Percentiles rank a stretch among this genome's conserved stretches.
Evolutionary conservation across 2,888 invertebrate species (phyloP).

Genomic region (Antitype chi): DNA sequence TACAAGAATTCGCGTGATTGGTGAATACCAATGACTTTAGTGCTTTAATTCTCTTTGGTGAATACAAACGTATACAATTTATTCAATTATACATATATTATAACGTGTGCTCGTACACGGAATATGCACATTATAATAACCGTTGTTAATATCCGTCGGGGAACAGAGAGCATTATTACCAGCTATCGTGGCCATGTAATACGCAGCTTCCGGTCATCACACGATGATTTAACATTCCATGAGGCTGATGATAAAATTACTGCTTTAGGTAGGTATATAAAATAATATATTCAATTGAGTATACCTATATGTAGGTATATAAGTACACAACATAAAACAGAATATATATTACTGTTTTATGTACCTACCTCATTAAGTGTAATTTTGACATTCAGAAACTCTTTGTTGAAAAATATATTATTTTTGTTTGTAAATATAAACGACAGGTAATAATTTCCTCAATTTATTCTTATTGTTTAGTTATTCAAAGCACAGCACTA

Average conservation of each 20-base stretch:
- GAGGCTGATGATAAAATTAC: background rate
- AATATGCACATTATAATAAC: conserved; percentile 39
- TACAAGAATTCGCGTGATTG: conserved; percentile 31
- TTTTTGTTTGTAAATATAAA: conserved; percentile 14
- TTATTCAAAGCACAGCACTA: conserved; percentile 22
- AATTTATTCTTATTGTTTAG: conserved; percentile 26
- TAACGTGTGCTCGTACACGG: conserved; percentile 17
- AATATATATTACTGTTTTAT: background rate
- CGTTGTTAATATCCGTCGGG: conserved; percentile 24
- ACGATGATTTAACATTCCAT: conserved; percentile 4
- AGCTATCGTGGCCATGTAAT: conserved; percentile 27
- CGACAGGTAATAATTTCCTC: conserved; percentile 5
- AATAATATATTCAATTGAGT: background rate
- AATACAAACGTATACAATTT: conserved; percentile 2
- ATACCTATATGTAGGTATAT: background rate
- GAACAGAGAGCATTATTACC: conserved; percentile 9
- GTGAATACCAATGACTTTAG: no score
- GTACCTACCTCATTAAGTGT: background rate
- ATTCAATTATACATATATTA: conserved; percentile 26
- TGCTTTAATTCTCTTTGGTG: no score
- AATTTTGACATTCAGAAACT: conserved; percentile 1
- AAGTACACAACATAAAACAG: background rate
- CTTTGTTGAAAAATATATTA: background rate
- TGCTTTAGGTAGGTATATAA: background rate
- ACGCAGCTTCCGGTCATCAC: conserved; percentile 41